Evolutionary conservation across 1,140 invertebrate species (phyloP), one percentile per base, ranked within the genome.

Genomic region (Dryas iulia): DNA sequence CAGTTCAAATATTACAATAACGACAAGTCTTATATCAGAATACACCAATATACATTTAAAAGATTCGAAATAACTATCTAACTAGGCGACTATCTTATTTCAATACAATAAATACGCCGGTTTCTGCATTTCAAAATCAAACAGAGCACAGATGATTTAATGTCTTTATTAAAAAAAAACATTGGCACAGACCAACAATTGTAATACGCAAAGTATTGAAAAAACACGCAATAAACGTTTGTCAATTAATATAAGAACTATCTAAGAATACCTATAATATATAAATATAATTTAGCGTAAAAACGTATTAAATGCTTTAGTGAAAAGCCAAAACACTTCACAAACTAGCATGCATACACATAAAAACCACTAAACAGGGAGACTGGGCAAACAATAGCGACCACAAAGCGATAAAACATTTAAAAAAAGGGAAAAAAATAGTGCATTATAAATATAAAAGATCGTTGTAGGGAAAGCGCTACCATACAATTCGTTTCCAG

Each of bases 311-410:
- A 83, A 85, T 83, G 77, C 83, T 56, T 69, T 61, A 59, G 69
- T 73, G 66, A 76, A 74, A 81, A 82, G 79, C 79, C 78, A 78
- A 81, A 83, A 83, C 82, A 83, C 74, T 83, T 74, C 77, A 77
- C 79, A 78, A 78, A 81, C 72, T 66, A 76, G 64, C 69, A 73
- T 69, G 71, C 71, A 72, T 71, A 69, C 54, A 62, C 52, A 61
- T 56, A 60, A 66, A 66, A 72, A 52, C 47, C 57, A 73, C 61
- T 77, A 76, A 70, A 78, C 57, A 66, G 78, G 79, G 81, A 83
- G 77, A 84, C 75, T 64, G 75, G 79, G 81, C 79, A 83, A 83
- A 83, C 59, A 74, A 85, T 77, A 81, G 72, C 72, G 73, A 79
- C 76, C 74, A 79, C 76, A 72, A 84, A 84, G 82, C 82, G 72